These are phyloP conservation scores for Prosapia bicincta DNA, from an alignment of 2,888 invertebrate species.

Conservation along the genomic window DNA sequence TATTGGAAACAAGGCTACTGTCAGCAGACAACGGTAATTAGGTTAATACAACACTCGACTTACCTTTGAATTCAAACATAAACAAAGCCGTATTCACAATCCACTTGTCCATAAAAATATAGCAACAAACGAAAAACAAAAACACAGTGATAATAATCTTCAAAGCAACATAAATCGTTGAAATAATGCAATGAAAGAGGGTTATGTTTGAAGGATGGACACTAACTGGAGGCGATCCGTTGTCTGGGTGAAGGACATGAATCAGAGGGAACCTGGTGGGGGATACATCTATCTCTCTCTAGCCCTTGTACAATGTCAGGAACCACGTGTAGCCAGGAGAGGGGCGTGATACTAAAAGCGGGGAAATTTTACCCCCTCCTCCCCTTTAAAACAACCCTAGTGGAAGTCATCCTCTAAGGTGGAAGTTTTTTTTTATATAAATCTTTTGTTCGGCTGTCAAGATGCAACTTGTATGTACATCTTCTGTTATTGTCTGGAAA, in stretches of 20 bases:
- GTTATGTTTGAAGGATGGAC: conserved; percentile 16
- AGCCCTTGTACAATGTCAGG: conserved; percentile 2
- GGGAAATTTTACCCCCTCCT: conserved; percentile 15
- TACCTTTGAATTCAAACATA: not conserved
- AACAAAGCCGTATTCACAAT: not conserved
- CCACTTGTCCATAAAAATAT: not conserved
- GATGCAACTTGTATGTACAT: not conserved
- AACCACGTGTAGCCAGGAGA: conserved; percentile 9
- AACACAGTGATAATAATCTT: not conserved
- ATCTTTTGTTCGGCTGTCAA: not conserved
- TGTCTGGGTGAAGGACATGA: conserved; percentile 20
- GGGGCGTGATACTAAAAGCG: conserved; percentile 16
- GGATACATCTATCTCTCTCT: not conserved
- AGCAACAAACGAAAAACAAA: too few species aligned
- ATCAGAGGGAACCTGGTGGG: conserved; percentile 14
- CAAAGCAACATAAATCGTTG: not conserved
- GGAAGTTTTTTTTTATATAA: not conserved
- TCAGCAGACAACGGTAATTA: not conserved
- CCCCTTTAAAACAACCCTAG: conserved; percentile 5
- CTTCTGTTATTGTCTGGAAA: not conserved
- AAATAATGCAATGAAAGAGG: not conserved
- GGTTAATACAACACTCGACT: not conserved
- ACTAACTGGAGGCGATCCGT: conserved; percentile 24
- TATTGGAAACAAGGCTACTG: too few species aligned
- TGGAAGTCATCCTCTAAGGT: not conserved